Evolutionary conservation across 2,888 invertebrate species (phyloP).

Genomic region (Anodontia alba): DNA sequence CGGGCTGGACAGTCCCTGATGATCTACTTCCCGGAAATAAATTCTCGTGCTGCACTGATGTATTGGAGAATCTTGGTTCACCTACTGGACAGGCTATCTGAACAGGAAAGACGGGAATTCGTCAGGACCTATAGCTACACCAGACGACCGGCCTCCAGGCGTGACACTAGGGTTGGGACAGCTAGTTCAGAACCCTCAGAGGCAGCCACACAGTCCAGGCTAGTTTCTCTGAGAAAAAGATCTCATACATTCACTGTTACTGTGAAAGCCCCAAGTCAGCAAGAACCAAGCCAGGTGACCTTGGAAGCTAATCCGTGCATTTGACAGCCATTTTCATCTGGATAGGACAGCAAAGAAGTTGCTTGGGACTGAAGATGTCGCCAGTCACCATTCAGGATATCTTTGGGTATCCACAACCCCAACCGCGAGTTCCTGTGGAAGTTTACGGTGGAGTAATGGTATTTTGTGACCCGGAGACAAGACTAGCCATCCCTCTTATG

Average conservation of each 20-base stretch:
- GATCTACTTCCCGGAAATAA: not conserved
- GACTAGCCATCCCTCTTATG: not conserved
- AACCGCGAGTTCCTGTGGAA: not conserved
- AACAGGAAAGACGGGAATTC: not conserved
- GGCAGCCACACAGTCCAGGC: not conserved
- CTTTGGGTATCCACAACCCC: not conserved
- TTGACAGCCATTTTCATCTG: slow-evolving; percentile 34
- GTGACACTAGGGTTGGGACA: not conserved
- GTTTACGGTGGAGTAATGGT: not conserved
- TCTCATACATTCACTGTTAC: not conserved
- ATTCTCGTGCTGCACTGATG: not conserved
- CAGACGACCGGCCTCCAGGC: not conserved
- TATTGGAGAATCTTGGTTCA: not conserved
- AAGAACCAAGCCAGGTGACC: not conserved
- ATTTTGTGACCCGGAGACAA: not conserved
- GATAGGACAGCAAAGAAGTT: slow-evolving; percentile 14
- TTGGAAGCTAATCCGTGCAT: not conserved
- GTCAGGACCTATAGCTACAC: not conserved
- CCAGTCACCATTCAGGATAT: not conserved
- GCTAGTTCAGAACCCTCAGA: not conserved
- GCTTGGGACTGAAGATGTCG: not conserved
- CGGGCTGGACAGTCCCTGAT: not conserved
- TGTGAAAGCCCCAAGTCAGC: not conserved
- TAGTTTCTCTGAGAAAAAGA: not conserved
- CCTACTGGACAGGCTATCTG: not conserved